Base-by-base conservation (phyloP, 2,888 invertebrate species). In the Lymantria dispar region DNA sequence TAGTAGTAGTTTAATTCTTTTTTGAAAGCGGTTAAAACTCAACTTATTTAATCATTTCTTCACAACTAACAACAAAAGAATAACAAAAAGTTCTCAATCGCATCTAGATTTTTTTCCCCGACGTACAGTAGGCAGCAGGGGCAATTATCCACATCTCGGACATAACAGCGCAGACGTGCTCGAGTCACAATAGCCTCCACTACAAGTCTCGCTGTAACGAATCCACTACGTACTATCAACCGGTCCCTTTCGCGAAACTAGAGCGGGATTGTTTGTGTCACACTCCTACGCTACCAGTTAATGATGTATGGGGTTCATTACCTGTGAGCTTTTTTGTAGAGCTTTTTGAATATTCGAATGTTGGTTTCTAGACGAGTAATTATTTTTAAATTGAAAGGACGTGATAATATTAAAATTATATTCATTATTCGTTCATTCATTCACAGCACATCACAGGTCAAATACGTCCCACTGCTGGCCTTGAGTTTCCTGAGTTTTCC, bases 81-180 rank as follows among this genome's bases (percentile, higher is more conserved):
- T 38, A 7, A 15, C 31, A 47, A 48, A 47, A 55, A 57, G 47
- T 29, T 58, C 54, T 55, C 56, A 62, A 74, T 76, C 72, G 65
- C 64, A 70, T 71, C 72, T 60, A 72, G 71, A 72, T 73, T 74
- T 70, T 56, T 54, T 45, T 15, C 48, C n/a, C n/a, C 48, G 48
- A 50, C 50, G 66, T 58, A 70, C 68, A 70, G 77, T 68, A 65
- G 65, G 56, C 72, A 72, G 78, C 77, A 71, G 83, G 81, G 88
- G 89, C 89, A 90, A 91, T 91, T 91, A 90, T 83, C 84, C 81
- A 81, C 83, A 85, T 85, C 88, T 88, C 85, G 89, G 89, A 89
- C 89, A 87, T 86, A 87, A 87, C 87, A 77, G 84, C 81, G 82
- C 84, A 85, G 85, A 85, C 86, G 86, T 84, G 76, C 87, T 88